These are phyloP conservation scores for Pangasianodon hypophthalmus DNA, from an alignment of 2,113 vertebrate genomes.

Conservation along the genomic window DNA sequence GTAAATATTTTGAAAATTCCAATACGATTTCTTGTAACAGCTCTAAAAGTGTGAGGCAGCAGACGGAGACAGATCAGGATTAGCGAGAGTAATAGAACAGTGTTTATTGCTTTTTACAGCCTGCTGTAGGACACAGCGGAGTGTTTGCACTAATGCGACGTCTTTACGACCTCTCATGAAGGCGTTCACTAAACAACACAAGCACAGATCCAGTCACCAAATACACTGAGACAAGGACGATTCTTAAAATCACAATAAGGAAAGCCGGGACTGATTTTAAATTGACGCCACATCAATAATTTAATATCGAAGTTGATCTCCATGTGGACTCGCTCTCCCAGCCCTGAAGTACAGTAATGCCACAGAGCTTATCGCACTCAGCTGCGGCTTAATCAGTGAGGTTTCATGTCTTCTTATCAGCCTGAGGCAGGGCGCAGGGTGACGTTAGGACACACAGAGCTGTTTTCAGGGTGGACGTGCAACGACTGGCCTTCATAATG, in stretches of 20 bases:
- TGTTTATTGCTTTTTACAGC: not conserved
- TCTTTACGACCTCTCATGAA: not conserved
- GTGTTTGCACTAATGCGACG: not conserved
- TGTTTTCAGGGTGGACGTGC: not conserved
- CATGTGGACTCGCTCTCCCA: not conserved
- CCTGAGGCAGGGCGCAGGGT: conserved; percentile 5
- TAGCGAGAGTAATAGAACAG: not conserved
- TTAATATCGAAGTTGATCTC: not conserved
- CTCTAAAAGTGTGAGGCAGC: not conserved
- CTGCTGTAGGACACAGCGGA: not conserved
- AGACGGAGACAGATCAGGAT: not conserved
- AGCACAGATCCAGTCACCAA: not conserved
- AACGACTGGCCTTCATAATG: not conserved
- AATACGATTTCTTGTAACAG: not conserved
- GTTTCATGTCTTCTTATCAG: conserved; percentile 31
- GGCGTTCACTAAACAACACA: not conserved
- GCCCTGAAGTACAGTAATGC: conserved; percentile 7
- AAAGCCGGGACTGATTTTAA: not conserved
- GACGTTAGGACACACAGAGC: conserved; percentile 16
- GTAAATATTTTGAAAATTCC: not conserved
- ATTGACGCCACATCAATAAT: not conserved
- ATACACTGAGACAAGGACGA: not conserved
- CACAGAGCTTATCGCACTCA: conserved; percentile 7
- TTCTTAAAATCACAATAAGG: not conserved
- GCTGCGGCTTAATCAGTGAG: conserved; percentile 32